Conservation (phyloP, 2,888 invertebrate genomes). For the Plebejus melissa region DNA sequence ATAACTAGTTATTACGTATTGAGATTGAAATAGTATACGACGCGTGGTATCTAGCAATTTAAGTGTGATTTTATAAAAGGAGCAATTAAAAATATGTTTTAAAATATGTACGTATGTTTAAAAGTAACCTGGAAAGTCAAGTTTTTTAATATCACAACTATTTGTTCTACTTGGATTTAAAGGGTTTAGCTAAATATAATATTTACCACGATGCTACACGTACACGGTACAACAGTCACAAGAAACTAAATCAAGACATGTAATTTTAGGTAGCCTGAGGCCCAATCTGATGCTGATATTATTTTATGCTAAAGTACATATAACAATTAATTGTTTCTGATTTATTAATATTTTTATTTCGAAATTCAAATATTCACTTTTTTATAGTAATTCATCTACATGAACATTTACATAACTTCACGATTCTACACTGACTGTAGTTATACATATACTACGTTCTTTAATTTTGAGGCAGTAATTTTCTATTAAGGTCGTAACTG, state of each 20-base stretch:
- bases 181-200: background rate
- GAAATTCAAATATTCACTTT: background rate
- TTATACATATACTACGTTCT: background rate
- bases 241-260: background rate
- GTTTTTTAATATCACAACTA: background rate
- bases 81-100: too few species aligned
- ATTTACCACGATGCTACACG: background rate
- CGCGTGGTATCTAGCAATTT: background rate
- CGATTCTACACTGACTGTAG: background rate
- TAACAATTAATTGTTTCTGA: background rate
- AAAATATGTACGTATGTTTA: too few species aligned
- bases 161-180: background rate
- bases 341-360: background rate
- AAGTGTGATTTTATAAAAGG: too few species aligned
- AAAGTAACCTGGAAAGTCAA: too few species aligned
- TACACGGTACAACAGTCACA: background rate
- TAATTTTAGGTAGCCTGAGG: background rate
- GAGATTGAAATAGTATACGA: background rate
- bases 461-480: background rate
- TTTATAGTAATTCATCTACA: background rate
- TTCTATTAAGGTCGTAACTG: background rate
- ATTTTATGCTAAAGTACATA: background rate
- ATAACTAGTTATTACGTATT: background rate
- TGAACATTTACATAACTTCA: background rate
- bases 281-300: conserved; percentile 19